These are phyloP conservation scores for Perodicticus potto DNA, from an alignment of 2,797 vertebrate species.

Conservation along the genomic window DNA sequence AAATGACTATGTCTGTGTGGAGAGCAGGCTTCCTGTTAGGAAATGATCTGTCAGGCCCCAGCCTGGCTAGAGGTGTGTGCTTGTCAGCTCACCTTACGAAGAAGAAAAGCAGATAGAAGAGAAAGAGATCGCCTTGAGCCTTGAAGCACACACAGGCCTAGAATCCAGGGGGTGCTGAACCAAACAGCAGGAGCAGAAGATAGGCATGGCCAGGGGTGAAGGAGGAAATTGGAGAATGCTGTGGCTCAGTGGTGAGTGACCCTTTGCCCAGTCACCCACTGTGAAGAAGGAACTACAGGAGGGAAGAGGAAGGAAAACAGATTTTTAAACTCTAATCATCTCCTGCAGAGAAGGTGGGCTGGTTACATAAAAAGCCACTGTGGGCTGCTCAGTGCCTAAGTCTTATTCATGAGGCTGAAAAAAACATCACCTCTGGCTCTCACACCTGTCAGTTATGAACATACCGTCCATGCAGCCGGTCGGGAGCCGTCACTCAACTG, in stretches of 20 bases:
- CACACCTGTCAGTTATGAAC: background rate
- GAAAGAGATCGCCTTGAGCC: background rate
- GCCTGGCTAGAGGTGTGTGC: background rate
- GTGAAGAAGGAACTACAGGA: background rate
- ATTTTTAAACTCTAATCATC: background rate
- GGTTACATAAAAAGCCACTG: background rate
- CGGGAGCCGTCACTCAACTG: background rate
- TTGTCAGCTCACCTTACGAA: background rate
- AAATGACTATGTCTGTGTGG: accelerated
- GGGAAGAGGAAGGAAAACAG: background rate
- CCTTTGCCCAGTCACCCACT: background rate
- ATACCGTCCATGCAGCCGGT: background rate
- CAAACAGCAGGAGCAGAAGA: background rate
- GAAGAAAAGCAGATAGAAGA: background rate
- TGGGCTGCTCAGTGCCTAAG: background rate
- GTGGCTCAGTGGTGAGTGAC: background rate
- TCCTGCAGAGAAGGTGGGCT: constrained; percentile 45
- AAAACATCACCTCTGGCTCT: background rate
- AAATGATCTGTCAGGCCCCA: background rate
- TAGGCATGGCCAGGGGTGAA: background rate
- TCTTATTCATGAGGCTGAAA: background rate
- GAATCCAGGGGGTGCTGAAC: background rate
- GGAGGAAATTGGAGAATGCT: background rate
- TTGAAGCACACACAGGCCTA: background rate
- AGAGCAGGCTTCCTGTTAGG: background rate